These are phyloP conservation scores for Ptychobarbus kaznakovi DNA, from an alignment of 2,797 vertebrate genomes.

Conservation along the genomic window DNA sequence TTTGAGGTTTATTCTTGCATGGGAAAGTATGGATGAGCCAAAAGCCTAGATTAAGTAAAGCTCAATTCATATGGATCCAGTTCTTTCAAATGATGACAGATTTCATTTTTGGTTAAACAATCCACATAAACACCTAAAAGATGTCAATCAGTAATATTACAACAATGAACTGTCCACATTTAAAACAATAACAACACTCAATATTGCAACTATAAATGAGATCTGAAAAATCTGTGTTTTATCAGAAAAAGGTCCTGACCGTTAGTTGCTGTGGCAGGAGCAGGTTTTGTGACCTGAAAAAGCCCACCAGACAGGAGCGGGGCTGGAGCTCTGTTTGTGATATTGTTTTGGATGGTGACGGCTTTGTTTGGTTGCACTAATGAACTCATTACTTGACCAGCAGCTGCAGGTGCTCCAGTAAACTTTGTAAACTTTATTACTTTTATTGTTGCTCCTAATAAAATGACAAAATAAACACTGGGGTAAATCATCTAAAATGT, in stretches of 20 bases:
- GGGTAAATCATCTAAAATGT: not conserved
- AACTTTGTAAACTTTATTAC: slow-evolving; percentile 22
- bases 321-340: not conserved
- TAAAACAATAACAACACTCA: not conserved
- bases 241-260: slow-evolving; percentile 35
- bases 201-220: not conserved
- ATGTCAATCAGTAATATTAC: not conserved
- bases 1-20: not conserved
- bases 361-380: slow-evolving; percentile 2
- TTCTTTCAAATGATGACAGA: not conserved
- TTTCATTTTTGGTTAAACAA: not conserved
- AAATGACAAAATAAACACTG: not conserved
- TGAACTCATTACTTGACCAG: not conserved
- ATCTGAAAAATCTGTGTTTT: not conserved
- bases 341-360: not conserved
- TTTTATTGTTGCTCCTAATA: slow-evolving; percentile 23
- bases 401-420: not conserved
- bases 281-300: slow-evolving; percentile 12
- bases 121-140: not conserved
- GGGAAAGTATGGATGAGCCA: not conserved
- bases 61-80: not conserved
- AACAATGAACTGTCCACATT: not conserved
- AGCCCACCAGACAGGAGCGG: not conserved
- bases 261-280: not conserved
- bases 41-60: not conserved